Evolutionary conservation across 2,888 invertebrate species (phyloP).

Genomic region (Ernsta delagoae): DNA sequence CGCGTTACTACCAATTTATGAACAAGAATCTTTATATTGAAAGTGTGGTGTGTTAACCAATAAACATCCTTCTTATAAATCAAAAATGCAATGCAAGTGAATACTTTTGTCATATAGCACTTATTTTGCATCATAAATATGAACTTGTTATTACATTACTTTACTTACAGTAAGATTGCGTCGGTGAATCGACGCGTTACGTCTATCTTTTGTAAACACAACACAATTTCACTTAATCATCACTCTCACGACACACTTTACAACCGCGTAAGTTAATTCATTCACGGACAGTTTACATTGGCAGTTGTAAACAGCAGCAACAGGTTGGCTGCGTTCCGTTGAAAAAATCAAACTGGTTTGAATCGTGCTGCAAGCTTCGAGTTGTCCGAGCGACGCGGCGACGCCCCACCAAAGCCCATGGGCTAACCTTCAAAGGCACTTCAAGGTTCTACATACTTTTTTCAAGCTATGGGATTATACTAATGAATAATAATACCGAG

Average conservation of each 20-base stretch:
- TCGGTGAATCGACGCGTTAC: slow-evolving; percentile 1
- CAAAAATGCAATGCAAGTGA: not conserved
- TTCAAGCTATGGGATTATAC: no score
- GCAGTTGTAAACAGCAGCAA: slow-evolving; percentile 43
- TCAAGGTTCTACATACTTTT: no score
- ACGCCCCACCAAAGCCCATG: slow-evolving; percentile 51
- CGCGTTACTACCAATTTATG: no score
- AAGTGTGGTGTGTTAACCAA: no score
- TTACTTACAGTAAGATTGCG: slow-evolving; percentile 10
- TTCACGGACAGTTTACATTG: slow-evolving; percentile 47
- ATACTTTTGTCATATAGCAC: no score
- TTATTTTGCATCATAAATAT: not conserved
- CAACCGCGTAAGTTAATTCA: slow-evolving; percentile 54
- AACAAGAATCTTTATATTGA: no score
- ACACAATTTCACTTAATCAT: slow-evolving; percentile 71
- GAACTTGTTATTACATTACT: not conserved
- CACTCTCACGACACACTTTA: slow-evolving; percentile 56
- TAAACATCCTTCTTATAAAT: no score
- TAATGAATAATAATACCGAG: no score
- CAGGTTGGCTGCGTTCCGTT: slow-evolving; percentile 54
- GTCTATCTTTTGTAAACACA: slow-evolving; percentile 27
- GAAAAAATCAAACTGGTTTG: slow-evolving; percentile 66
- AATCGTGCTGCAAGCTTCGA: slow-evolving; percentile 45
- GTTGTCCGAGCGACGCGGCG: slow-evolving; percentile 55
- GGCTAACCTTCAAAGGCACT: no score